Percentiles rank a stretch among this genome's conserved stretches.
These are phyloP conservation scores for Volucella inflata DNA, from an alignment of 2,888 invertebrate genomes.

Conservation along the genomic window DNA sequence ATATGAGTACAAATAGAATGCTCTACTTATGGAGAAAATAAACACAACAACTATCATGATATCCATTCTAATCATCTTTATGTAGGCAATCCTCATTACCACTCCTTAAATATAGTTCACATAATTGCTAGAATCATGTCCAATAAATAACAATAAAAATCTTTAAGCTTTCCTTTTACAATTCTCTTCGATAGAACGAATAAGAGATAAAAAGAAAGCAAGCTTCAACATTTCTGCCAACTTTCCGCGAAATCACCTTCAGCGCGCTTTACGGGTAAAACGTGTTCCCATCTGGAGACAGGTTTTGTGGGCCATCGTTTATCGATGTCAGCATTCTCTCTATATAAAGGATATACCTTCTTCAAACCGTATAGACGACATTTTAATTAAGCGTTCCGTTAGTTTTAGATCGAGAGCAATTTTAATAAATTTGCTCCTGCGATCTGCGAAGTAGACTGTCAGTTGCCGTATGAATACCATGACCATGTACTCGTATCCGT, in stretches of 20 bases:
- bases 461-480: conserved; percentile 28
- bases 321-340: conserved; percentile 19
- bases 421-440: conserved; percentile 64
- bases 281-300: conserved; percentile 38
- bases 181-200: background rate
- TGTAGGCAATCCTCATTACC: conserved; percentile 60
- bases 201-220: background rate
- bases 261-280: conserved; percentile 3
- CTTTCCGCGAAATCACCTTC: background rate
- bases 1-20: too few species aligned
- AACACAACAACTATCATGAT: background rate
- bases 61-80: conserved; percentile 29
- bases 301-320: conserved; percentile 50
- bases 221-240: conserved; percentile 1
- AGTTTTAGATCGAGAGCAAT: conserved; percentile 55
- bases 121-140: conserved; percentile 62
- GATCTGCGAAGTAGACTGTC: conserved; percentile 31
- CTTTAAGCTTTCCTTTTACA: conserved; percentile 46
- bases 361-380: conserved; percentile 48
- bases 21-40: too few species aligned
- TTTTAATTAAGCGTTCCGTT: conserved; percentile 72
- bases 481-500: conserved; percentile 43
- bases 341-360: conserved; percentile 8
- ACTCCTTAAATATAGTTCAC: conserved; percentile 48
- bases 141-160: conserved; percentile 52